Conservation (phyloP, 2,113 vertebrate species). For the Cheirogaleus medius region DNA sequence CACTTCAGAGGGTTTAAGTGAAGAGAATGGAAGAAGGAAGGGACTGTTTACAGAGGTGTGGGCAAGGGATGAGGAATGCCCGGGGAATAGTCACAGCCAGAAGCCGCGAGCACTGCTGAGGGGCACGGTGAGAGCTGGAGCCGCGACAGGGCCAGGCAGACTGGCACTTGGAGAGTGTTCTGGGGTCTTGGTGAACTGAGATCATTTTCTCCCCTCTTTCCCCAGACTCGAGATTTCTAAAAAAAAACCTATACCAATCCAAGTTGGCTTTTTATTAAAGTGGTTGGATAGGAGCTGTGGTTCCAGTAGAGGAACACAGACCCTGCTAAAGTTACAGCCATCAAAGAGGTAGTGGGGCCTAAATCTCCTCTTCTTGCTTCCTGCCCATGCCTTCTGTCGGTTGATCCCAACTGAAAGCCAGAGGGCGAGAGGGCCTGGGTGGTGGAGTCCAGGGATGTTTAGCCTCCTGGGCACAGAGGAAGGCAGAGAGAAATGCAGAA, state of each 20-base stretch:
- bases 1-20: not conserved
- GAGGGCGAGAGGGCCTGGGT: not conserved
- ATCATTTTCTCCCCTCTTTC: not conserved
- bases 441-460: not conserved
- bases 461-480: not conserved
- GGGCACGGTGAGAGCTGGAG: not conserved
- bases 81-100: not conserved
- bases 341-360: fast-evolving
- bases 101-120: fast-evolving
- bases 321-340: not conserved
- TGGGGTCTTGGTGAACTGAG: not conserved
- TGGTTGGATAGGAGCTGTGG: not conserved
- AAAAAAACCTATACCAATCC: not conserved
- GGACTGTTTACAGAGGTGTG: not conserved
- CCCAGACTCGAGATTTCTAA: not conserved
- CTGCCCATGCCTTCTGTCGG: not conserved
- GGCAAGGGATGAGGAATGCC: too few relatives aligned
- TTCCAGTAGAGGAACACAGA: not conserved
- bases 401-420: not conserved
- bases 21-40: not conserved
- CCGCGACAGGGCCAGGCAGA: not conserved
- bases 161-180: not conserved
- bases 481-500: not conserved
- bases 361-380: not conserved
- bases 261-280: not conserved